These are phyloP conservation scores for Thaleichthys pacificus DNA, from an alignment of 2,797 vertebrate genomes.

Conservation along the genomic window DNA sequence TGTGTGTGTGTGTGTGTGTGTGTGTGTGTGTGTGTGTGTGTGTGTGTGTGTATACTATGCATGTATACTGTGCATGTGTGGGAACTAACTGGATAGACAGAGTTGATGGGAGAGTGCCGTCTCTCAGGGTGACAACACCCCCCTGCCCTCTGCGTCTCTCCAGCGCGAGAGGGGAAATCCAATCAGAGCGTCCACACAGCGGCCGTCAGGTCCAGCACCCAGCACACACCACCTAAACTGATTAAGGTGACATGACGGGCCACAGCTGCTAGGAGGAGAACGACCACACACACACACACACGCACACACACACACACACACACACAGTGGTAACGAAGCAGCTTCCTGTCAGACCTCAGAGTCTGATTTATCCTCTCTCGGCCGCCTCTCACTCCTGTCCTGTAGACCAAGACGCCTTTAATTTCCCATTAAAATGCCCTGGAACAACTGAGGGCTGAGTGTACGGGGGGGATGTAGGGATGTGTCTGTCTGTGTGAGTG, in stretches of 20 bases:
- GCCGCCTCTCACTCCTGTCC: slow-evolving; percentile 49
- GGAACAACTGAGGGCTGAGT: slow-evolving; percentile 59
- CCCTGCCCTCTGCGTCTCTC: not conserved
- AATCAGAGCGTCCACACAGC: not conserved
- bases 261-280: slow-evolving; percentile 3
- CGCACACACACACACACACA: not conserved
- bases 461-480: not conserved
- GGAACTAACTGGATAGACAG: slow-evolving; percentile 18
- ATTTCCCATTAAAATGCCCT: slow-evolving; percentile 73
- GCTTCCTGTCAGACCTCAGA: slow-evolving; percentile 42
- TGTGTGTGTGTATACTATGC: not conserved
- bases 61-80: not conserved
- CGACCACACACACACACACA: slow-evolving; percentile 15
- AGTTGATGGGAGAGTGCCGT: not conserved
- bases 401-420: slow-evolving; percentile 61
- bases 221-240: not conserved
- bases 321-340: slow-evolving; percentile 23
- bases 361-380: slow-evolving; percentile 65
- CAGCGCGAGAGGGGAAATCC: slow-evolving; percentile 1
- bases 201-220: slow-evolving; percentile 6
- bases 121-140: slow-evolving; percentile 4
- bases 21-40: not conserved
- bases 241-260: slow-evolving; percentile 26
- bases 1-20: not conserved
- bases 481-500: not conserved